Evolutionary conservation across 2,888 invertebrate genomes (phyloP).

Genomic region (Mythimna loreyi): DNA sequence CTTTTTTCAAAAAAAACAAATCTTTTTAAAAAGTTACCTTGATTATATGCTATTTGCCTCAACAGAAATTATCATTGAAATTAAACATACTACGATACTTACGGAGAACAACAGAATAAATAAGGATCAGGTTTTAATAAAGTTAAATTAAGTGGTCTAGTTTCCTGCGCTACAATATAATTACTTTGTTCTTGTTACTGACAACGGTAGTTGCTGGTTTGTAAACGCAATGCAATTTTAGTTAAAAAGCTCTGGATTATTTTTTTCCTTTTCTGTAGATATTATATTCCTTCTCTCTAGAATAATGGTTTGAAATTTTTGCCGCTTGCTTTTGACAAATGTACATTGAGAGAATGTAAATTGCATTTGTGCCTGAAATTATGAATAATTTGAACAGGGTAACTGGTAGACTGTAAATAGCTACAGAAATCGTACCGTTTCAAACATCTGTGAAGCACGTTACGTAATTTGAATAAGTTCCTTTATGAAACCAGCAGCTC

Average conservation of each 20-base stretch:
- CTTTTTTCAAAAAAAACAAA: too few relatives aligned
- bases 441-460: background rate
- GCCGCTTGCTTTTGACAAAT: background rate
- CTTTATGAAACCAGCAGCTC: conserved; percentile 1
- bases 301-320: background rate
- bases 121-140: background rate
- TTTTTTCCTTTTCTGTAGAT: background rate
- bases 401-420: background rate
- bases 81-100: background rate
- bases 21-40: too few relatives aligned
- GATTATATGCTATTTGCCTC: conserved; percentile 18
- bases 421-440: background rate
- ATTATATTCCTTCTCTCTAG: background rate
- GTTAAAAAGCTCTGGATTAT: background rate
- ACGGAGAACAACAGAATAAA: background rate
- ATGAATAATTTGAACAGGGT: background rate
- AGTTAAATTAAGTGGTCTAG: background rate
- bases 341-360: background rate
- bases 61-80: conserved; percentile 1
- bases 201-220: background rate
- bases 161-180: background rate
- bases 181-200: background rate
- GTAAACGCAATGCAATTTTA: background rate
- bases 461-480: conserved; percentile 11
- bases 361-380: background rate